Evolutionary conservation across 2,113 vertebrate genomes (phyloP).

Genomic region (Cheilinus undulatus): DNA sequence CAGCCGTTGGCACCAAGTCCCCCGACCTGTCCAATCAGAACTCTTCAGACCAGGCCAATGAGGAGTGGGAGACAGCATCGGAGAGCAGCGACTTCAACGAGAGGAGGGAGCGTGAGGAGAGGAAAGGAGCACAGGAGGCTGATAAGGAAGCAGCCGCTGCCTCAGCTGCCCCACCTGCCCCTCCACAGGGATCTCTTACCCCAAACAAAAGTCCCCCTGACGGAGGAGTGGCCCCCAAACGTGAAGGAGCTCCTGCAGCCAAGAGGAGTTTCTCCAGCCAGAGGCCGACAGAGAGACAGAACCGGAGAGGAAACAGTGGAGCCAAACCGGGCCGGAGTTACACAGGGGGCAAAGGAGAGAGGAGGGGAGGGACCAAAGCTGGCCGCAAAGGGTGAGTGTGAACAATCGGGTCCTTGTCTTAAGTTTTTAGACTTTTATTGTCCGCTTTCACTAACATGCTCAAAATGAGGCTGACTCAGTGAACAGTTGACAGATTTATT

Average conservation of each 20-base stretch:
- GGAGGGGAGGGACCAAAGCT: conserved; percentile 89
- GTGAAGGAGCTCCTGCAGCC: conserved; percentile 84
- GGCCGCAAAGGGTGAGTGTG: conserved; percentile 94
- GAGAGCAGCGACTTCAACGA: conserved; percentile 99
- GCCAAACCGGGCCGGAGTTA: conserved; percentile 92
- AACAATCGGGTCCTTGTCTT: conserved; percentile 45
- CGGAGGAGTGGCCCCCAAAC: conserved; percentile 80
- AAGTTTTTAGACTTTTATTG: neutral
- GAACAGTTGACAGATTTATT: conserved; percentile 22
- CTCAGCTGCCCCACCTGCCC: conserved; percentile 50
- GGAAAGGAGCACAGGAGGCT: conserved; percentile 86
- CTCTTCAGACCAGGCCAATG: conserved; percentile 98
- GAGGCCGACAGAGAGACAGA: conserved; percentile 93
- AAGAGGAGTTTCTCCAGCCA: conserved; percentile 98
- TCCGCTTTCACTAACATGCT: conserved; percentile 32
- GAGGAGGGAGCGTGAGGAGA: conserved; percentile 94
- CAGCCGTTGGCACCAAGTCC: conserved; percentile 91
- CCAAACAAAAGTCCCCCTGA: conserved; percentile 87
- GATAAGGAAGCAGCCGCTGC: conserved; percentile 78
- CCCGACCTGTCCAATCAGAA: conserved; percentile 99
- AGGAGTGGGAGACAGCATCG: conserved; percentile 98
- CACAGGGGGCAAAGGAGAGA: conserved; percentile 90
- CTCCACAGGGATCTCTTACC: conserved; percentile 65
- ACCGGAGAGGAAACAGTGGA: conserved; percentile 91
- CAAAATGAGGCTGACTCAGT: conserved; percentile 33